Base-by-base conservation (phyloP, 2,113 vertebrate species). In the Hemiscyllium ocellatum region DNA sequence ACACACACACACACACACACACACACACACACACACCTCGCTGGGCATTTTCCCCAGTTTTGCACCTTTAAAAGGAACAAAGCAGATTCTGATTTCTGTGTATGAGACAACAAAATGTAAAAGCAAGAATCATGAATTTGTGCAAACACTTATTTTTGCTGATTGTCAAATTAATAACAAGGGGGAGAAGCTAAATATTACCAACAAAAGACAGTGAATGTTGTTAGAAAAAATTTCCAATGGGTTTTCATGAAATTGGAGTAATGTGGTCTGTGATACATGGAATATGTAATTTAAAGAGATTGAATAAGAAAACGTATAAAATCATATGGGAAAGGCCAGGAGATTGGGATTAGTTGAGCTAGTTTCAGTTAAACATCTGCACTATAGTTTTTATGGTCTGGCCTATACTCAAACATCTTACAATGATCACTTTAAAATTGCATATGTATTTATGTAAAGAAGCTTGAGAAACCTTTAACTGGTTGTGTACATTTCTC, bases 401-500 rank as follows among this genome's bases (percentile, higher is more conserved):
- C 68, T 76, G 47, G 22, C 42, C 26, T 95, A 42, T 33, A 70
- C 66, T 94, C 68, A 76, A 19, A 10, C 26, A 13, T 26, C 26
- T 95, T 95, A 20, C 47, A 72, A 76, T 7, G 42, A 47, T 29
- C 33, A 8, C 33, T n/a, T n/a, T 91, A 91, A 91, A 91, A 66
- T 93, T 13, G 52, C 13, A 2, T n/a, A 33, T 37, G 20, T 72
- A 95, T 95, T 95, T 72, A 72, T 52, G 50, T 72, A 47, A 76
- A 72, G 69, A 95, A 95, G 42, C 4, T 72, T 47, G 69, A 24
- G 12, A 72, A 95, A 26, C 33, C 22, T 95, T 95, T 95, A 68
- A 26, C 42, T 72, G 89, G 19, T 72, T 95, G 69, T 72, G 69
- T 50, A 72, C 76, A 69, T 94, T 94, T 94, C 66, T 94, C 33